Evolutionary conservation across 2,113 vertebrate genomes (phyloP).

Genomic region (Scalopus aquaticus): DNA sequence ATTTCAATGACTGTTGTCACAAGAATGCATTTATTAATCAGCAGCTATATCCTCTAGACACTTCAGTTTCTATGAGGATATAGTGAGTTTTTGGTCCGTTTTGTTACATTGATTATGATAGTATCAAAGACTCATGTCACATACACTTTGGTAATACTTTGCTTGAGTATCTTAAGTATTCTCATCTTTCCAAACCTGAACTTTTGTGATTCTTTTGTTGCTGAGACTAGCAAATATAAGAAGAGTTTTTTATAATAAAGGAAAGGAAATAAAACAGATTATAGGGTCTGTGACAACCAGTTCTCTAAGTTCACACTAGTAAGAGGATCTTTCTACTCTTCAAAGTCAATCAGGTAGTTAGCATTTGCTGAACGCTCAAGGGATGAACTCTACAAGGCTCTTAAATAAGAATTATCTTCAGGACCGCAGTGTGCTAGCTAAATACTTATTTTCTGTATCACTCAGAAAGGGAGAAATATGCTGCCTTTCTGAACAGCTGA

Average conservation of each 20-base stretch:
- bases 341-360: not conserved
- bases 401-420: conserved; percentile 47
- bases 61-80: not conserved
- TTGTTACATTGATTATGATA: not conserved
- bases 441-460: conserved; percentile 13
- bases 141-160: not conserved
- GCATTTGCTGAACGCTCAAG: not conserved
- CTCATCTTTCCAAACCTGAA: not conserved
- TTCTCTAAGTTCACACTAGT: not conserved
- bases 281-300: not conserved
- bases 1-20: not conserved
- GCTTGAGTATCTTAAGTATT: not conserved
- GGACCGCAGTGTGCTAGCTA: not conserved
- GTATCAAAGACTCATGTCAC: not conserved
- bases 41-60: not conserved
- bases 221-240: not conserved
- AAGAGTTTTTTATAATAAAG: not conserved
- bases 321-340: not conserved
- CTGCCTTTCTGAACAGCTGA: not conserved
- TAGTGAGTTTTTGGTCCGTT: not conserved
- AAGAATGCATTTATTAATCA: not conserved
- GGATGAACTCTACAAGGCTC: not conserved
- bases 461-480: not conserved
- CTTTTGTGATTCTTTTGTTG: not conserved
- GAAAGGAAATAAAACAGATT: not conserved